Evolutionary conservation across 2,797 vertebrate species (phyloP).

Genomic region (Falco peregrinus): DNA sequence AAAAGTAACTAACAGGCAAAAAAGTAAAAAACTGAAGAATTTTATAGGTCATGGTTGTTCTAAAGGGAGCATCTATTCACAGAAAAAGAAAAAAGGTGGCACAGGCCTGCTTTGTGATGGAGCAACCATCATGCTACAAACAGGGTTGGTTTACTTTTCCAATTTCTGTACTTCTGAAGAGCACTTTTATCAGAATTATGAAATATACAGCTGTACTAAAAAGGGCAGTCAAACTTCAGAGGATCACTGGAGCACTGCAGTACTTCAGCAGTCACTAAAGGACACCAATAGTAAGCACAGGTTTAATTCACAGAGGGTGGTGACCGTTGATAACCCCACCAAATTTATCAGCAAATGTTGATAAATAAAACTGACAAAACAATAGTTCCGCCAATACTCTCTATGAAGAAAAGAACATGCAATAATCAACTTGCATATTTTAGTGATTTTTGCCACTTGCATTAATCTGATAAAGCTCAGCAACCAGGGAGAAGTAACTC

Average conservation of each 20-base stretch:
- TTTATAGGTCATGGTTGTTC: neutral
- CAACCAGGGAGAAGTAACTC: constrained; percentile 38
- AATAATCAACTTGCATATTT: constrained; percentile 30
- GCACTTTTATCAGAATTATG: neutral
- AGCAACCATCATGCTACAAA: neutral
- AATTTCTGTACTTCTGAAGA: neutral
- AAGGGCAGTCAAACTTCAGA: neutral
- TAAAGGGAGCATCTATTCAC: neutral
- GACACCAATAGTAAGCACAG: constrained; percentile 32
- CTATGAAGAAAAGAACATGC: constrained; percentile 20
- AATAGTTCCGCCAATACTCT: neutral
- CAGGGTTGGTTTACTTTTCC: neutral
- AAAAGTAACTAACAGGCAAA: neutral
- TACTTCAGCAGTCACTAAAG: constrained; percentile 44
- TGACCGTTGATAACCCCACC: constrained; percentile 38
- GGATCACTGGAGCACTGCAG: constrained; percentile 2
- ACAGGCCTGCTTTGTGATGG: neutral
- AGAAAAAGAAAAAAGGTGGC: neutral
- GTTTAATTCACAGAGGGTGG: constrained; percentile 15
- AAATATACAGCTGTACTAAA: neutral
- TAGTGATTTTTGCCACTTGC: constrained; percentile 20
- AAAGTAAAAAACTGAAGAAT: neutral
- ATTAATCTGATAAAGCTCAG: constrained; percentile 16
- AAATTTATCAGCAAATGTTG: constrained; percentile 56
- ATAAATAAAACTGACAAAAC: constrained; percentile 58